A percentile compares a stretch with the other conserved stretches of the same genome.
phyloP scores from a whole-genome alignment of 2,797 vertebrate genomes.

The Momotus momota region DNA sequence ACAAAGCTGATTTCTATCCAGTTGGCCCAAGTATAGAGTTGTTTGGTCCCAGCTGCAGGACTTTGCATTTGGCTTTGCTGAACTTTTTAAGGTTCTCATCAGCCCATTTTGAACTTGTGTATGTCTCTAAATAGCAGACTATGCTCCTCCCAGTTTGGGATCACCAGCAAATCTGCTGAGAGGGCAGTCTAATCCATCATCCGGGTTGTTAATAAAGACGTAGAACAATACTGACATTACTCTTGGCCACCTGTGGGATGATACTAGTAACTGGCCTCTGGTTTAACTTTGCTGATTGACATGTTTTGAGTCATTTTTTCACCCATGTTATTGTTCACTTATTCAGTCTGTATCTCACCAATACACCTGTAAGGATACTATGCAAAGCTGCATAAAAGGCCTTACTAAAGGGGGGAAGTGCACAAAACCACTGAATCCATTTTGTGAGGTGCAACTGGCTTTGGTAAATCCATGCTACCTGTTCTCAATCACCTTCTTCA shows the following conservation, averaged over 20 bases:
- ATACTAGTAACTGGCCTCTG: neutral
- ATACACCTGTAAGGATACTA: neutral
- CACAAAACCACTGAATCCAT: neutral
- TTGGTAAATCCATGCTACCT: neutral
- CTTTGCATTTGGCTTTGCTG: neutral
- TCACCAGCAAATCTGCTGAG: neutral
- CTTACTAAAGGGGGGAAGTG: neutral
- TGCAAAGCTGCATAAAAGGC: neutral
- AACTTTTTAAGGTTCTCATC: neutral
- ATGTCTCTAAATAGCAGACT: neutral
- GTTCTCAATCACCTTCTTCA: neutral
- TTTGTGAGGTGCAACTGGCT: neutral
- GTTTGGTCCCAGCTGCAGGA: neutral
- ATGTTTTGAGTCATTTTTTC: neutral
- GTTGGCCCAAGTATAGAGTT: neutral
- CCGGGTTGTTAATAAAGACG: neutral
- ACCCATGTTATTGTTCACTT: neutral
- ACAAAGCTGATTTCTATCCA: neutral
- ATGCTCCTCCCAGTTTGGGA: neutral
- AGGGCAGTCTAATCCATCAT: neutral
- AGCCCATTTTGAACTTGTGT: neutral
- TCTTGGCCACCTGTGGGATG: neutral
- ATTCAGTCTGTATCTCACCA: neutral
- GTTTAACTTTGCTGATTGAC: neutral
- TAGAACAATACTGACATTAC: neutral